A percentile compares a stretch with the other conserved stretches of the same genome.
phyloP scores from a whole-genome alignment of 2,797 vertebrate species.

The Neopelma chrysocephalum region DNA sequence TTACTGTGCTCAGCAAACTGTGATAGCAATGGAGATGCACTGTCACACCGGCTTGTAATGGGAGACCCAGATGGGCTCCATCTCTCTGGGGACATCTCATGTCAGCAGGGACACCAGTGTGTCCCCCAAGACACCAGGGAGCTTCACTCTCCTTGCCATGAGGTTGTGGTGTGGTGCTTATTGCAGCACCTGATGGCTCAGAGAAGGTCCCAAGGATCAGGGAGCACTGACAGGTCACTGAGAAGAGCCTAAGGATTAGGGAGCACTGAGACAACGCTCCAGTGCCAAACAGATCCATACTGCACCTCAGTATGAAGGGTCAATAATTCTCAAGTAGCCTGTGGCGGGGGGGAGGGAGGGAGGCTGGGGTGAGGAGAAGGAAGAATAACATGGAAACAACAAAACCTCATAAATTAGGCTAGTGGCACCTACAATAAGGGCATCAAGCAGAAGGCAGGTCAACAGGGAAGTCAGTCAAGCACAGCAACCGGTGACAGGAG shows the following conservation, averaged over 20 bases:
- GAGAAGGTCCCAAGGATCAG: not conserved
- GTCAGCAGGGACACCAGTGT: not conserved
- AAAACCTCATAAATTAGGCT: not conserved
- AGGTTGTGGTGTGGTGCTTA: not conserved
- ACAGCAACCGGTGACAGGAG: not conserved
- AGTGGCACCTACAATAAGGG: not conserved
- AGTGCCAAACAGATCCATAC: accelerated
- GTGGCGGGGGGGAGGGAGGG: not conserved
- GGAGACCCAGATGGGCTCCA: accelerated
- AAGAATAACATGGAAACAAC: not conserved
- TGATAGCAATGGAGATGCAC: not conserved
- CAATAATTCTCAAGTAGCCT: not conserved
- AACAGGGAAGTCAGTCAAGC: not conserved
- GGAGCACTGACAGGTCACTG: not conserved
- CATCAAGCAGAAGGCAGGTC: not conserved
- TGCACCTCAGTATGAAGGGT: not conserved
- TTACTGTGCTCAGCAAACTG: constrained; percentile 38
- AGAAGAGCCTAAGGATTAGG: not conserved
- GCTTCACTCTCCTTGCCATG: not conserved
- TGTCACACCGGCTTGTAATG: not conserved
- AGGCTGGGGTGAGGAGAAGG: not conserved
- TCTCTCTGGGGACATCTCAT: not conserved
- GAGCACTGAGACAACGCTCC: not conserved
- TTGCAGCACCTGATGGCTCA: accelerated
- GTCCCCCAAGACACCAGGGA: not conserved